Conservation (phyloP, 2,888 invertebrate species). For the Eledone cirrhosa region DNA sequence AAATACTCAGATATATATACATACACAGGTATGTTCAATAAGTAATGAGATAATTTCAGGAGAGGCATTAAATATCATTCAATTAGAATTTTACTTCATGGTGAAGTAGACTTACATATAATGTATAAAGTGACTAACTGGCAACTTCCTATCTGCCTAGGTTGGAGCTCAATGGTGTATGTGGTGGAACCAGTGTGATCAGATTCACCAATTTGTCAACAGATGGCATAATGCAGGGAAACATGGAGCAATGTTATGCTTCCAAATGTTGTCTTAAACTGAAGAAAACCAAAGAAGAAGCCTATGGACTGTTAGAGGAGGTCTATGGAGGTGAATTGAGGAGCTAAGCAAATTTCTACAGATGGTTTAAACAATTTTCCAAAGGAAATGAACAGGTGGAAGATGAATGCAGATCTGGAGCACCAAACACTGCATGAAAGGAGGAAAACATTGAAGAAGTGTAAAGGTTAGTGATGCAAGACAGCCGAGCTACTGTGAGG, state of each 20-base stretch:
- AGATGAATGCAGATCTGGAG: background rate
- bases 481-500: background rate
- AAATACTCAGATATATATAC: too few species aligned
- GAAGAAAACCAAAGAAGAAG: background rate
- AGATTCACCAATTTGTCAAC: background rate
- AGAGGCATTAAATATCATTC: too few species aligned
- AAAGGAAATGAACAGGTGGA: background rate
- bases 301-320: background rate
- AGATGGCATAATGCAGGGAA: background rate
- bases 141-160: too few species aligned
- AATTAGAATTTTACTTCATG: too few species aligned
- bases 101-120: too few species aligned
- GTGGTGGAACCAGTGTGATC: too few species aligned
- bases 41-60: background rate
- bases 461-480: slow-evolving; percentile 1
- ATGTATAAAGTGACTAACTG: too few species aligned
- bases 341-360: background rate
- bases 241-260: background rate
- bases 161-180: too few species aligned
- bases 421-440: background rate
- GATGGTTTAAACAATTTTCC: background rate
- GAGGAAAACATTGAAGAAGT: background rate
- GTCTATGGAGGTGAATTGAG: background rate
- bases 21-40: too few species aligned
- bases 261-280: background rate